Conservation (phyloP, 1,140 invertebrate species). For the Aphelinus atriplicis region DNA sequence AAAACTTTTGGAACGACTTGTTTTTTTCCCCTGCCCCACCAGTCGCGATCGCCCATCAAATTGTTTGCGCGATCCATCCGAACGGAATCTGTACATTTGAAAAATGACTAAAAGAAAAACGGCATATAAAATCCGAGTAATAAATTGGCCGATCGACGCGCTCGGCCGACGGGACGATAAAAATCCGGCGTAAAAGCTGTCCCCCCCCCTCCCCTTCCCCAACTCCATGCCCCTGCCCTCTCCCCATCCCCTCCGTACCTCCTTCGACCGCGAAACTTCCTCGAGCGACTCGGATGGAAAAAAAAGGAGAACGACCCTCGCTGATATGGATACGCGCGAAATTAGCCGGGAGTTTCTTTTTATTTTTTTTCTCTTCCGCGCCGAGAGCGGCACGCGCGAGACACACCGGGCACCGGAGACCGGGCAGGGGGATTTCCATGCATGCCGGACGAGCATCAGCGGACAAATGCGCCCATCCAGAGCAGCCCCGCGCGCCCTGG, state of each 20-base stretch:
- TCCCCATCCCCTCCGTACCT: neutral
- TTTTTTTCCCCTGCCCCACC: conserved; percentile 21
- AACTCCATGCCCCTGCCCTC: neutral
- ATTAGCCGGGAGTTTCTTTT: too few relatives aligned
- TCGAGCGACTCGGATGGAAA: neutral
- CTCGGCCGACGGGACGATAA: conserved; percentile 28
- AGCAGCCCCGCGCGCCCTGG: conserved; percentile 43
- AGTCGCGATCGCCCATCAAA: conserved; percentile 8
- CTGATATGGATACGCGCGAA: too few relatives aligned
- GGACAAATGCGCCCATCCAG: conserved; percentile 47
- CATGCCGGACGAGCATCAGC: conserved; percentile 47
- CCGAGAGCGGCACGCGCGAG: neutral
- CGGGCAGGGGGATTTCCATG: conserved; percentile 61
- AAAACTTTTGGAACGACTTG: conserved; percentile 36
- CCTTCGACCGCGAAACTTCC: conserved; percentile 17
- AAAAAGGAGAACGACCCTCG: neutral
- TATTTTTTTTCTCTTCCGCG: too few relatives aligned
- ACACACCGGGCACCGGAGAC: conserved; percentile 37
- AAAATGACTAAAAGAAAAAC: conserved; percentile 19
- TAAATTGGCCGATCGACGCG: conserved; percentile 37
- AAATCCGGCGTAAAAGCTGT: conserved; percentile 28
- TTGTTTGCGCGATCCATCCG: conserved; percentile 35
- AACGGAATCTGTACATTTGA: conserved; percentile 29
- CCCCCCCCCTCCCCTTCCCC: neutral
- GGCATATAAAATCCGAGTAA: conserved; percentile 26